Percentiles rank a stretch among this genome's conserved stretches.
Evolutionary conservation across 2,888 invertebrate species (phyloP).

Genomic region (Agonopterix subpropinquella): DNA sequence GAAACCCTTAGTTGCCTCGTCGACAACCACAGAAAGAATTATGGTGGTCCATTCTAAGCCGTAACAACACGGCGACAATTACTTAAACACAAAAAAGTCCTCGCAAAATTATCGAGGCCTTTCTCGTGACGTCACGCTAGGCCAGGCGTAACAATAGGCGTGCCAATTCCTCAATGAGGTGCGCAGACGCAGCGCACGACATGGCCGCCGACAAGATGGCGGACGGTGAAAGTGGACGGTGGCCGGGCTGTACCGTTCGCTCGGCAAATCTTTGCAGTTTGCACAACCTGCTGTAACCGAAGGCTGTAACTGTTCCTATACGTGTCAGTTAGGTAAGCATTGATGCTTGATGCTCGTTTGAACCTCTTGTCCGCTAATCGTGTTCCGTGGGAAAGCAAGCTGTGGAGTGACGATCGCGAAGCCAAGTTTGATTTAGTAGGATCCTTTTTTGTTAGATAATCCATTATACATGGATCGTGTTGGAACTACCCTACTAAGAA

Average conservation of each 20-base stretch:
- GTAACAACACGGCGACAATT: too few relatives aligned
- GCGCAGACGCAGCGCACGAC: conserved; percentile 36
- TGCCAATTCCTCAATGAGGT: conserved; percentile 51
- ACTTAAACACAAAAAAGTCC: background rate
- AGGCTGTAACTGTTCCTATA: background rate
- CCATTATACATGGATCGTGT: too few relatives aligned
- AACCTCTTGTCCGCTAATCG: too few relatives aligned
- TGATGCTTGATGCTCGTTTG: too few relatives aligned
- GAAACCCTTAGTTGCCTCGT: too few relatives aligned
- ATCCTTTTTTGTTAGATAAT: too few relatives aligned
- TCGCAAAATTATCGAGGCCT: background rate
- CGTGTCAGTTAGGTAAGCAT: too few relatives aligned
- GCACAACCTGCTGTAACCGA: conserved; percentile 19
- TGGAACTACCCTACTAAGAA: too few relatives aligned
- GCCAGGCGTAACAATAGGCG: conserved; percentile 39
- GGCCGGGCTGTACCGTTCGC: conserved; percentile 36
- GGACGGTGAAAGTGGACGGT: conserved; percentile 60
- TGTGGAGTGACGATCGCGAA: too few relatives aligned
- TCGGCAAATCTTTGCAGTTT: conserved; percentile 29
- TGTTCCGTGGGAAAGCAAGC: too few relatives aligned
- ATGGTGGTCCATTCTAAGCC: background rate
- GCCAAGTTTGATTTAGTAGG: too few relatives aligned
- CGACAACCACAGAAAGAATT: background rate
- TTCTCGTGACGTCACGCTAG: conserved; percentile 29
- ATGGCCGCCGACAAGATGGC: conserved; percentile 61